Conservation (phyloP, 1,140 invertebrate species). For the Nautilus pompilius region DNA sequence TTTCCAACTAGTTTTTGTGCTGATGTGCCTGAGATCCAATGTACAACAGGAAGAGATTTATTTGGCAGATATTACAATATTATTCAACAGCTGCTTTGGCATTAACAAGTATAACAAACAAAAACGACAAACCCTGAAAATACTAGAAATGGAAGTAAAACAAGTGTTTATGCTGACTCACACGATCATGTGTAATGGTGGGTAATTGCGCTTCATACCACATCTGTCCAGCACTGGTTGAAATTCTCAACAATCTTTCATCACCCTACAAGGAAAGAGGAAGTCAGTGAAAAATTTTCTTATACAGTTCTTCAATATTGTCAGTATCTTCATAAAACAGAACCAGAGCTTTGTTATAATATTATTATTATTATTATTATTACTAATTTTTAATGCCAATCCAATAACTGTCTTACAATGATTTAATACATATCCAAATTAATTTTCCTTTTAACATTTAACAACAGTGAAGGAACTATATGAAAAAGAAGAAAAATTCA, state of each 20-base stretch:
- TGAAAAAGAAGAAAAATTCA: no score
- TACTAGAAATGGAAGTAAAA: neutral
- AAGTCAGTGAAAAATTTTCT: no score
- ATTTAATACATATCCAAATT: no score
- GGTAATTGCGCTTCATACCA: constrained; percentile 47
- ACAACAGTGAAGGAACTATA: no score
- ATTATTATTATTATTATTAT: no score
- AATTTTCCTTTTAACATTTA: no score
- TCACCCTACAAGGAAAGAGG: constrained; percentile 15
- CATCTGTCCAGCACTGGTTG: constrained; percentile 37
- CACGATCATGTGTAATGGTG: constrained; percentile 40
- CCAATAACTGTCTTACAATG: no score
- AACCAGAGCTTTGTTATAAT: no score
- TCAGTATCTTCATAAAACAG: no score
- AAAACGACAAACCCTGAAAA: neutral
- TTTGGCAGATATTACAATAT: neutral
- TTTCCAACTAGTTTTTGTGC: no score
- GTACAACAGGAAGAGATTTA: neutral
- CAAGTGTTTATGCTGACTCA: constrained; percentile 13
- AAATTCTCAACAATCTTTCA: constrained; percentile 36
- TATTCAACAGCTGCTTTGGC: neutral
- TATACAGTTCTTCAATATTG: no score
- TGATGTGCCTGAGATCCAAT: neutral
- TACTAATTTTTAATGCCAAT: no score
- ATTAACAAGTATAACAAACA: neutral